Conservation (phyloP, 2,797 vertebrate genomes). For the Platalea minor region DNA sequence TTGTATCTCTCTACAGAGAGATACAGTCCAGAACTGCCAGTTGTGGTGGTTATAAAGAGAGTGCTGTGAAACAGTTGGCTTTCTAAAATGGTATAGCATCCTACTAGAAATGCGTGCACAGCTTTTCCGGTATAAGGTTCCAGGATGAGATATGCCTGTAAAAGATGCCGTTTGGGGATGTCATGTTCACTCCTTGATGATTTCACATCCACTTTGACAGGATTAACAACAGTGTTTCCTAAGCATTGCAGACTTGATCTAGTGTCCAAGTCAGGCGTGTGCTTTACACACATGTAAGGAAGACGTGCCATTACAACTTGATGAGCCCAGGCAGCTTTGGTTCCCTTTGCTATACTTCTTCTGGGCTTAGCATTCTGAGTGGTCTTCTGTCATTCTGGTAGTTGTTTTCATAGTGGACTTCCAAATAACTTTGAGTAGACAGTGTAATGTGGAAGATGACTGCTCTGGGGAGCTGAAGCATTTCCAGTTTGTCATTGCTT, state of each 20-base stretch:
- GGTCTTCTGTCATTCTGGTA: background rate
- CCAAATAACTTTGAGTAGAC: background rate
- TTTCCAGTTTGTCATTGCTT: background rate
- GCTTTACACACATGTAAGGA: background rate
- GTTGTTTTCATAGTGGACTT: background rate
- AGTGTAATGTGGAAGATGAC: background rate
- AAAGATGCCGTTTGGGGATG: background rate
- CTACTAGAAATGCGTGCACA: background rate
- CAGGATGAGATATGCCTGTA: background rate
- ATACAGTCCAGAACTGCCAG: background rate
- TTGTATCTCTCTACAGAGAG: background rate
- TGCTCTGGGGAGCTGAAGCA: background rate
- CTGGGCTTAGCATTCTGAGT: background rate
- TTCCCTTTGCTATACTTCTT: background rate
- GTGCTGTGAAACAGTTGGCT: background rate
- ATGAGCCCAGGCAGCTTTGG: background rate
- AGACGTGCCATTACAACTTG: background rate
- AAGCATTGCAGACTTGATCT: background rate
- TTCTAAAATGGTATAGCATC: background rate
- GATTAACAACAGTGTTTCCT: background rate
- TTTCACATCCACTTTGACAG: background rate
- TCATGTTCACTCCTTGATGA: background rate
- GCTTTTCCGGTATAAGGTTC: background rate
- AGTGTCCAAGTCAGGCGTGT: background rate
- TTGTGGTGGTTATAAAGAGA: background rate